Percentiles rank a stretch among this genome's conserved stretches.
Conservation (phyloP, 2,113 vertebrate species). For the Cranoglanis bouderius region DNA sequence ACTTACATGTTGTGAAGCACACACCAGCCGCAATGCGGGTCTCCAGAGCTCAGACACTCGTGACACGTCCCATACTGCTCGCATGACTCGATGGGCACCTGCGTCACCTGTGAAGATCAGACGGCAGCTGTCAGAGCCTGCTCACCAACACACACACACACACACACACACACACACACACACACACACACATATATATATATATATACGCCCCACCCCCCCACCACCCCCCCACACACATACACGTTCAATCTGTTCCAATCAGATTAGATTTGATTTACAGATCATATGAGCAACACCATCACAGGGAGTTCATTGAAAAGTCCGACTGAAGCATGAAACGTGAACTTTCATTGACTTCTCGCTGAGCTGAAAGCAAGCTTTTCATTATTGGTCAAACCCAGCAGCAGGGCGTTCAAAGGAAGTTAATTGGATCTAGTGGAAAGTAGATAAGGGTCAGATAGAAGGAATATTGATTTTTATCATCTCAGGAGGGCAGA, state of each 20-base stretch:
- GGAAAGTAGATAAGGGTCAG: constrained; percentile 41
- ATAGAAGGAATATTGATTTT: constrained; percentile 37
- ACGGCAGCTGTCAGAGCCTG: neutral
- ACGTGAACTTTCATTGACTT: constrained; percentile 37
- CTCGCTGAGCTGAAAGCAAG: constrained; percentile 28
- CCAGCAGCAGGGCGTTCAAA: constrained; percentile 10
- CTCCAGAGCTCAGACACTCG: constrained; percentile 94
- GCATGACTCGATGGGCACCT: constrained; percentile 92
- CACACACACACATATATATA: neutral
- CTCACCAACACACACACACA: neutral
- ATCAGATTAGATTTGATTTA: neutral
- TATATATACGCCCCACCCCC: too few species aligned
- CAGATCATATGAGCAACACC: neutral
- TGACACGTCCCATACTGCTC: constrained; percentile 93
- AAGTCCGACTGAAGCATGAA: constrained; percentile 8
- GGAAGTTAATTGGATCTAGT: constrained; percentile 40
- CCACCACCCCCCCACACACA: too few species aligned
- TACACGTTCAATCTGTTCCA: neutral
- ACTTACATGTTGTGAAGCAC: constrained; percentile 97
- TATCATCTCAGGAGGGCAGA: constrained; percentile 39
- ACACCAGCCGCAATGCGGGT: constrained; percentile 98
- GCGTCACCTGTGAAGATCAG: constrained; percentile 79
- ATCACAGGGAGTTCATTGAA: neutral
- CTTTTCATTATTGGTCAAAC: constrained; percentile 25
- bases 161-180: neutral